A percentile compares a stretch with the other conserved stretches of the same genome.
Evolutionary conservation across 1,140 invertebrate species (phyloP).

Genomic region (Drosophila nasuta): DNA sequence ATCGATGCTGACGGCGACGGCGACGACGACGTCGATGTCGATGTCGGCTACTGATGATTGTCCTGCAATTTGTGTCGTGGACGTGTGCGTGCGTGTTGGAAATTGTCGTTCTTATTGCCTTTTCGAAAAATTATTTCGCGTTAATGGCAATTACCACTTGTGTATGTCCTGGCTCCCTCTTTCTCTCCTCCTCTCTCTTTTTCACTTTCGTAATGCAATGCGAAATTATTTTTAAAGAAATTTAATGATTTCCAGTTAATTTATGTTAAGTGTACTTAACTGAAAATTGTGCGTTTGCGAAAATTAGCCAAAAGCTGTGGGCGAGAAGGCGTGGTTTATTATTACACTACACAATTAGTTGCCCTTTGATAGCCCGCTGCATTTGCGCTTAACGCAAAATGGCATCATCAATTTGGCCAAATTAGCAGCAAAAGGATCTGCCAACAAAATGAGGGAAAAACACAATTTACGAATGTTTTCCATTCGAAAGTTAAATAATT

Average conservation of each 20-base stretch:
- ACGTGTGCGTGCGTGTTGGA: conserved; percentile 64
- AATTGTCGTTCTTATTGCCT: conserved; percentile 78
- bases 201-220: conserved; percentile 45
- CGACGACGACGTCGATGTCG: neutral
- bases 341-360: conserved; percentile 57
- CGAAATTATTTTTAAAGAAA: conserved; percentile 77
- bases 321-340: conserved; percentile 64
- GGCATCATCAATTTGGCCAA: conserved; percentile 27
- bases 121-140: conserved; percentile 79
- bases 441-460: neutral
- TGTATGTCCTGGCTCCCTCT: conserved; percentile 51
- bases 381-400: conserved; percentile 27
- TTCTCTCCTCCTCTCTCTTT: neutral
- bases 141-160: conserved; percentile 82
- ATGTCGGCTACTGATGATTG: conserved; percentile 59
- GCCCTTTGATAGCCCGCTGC: conserved; percentile 36
- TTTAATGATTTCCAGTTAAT: conserved; percentile 72
- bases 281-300: conserved; percentile 71
- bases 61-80: conserved; percentile 77
- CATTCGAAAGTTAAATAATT: no score
- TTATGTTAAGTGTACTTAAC: conserved; percentile 81
- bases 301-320: conserved; percentile 66
- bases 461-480: neutral
- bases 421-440: conserved; percentile 4
- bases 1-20: conserved; percentile 15